phyloP scores from a whole-genome alignment of 2,113 vertebrate species.

The Clarias gariepinus region DNA sequence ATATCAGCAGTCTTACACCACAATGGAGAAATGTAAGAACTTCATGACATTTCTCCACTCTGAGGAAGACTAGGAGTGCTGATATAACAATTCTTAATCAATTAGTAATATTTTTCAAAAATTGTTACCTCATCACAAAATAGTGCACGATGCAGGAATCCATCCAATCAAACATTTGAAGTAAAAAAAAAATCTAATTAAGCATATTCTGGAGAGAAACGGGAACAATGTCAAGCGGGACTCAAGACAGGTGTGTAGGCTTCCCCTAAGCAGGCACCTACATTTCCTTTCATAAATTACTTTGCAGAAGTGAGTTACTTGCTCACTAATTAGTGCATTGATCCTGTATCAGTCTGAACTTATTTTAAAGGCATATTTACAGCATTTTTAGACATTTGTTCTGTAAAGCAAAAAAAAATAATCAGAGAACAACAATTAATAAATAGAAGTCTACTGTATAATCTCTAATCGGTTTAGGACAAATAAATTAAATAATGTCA shows the following conservation, averaged over 20 bases:
- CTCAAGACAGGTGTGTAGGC: not conserved
- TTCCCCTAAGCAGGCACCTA: not conserved
- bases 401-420: not conserved
- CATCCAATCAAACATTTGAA: not conserved
- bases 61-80: not conserved
- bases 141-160: not conserved
- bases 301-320: not conserved
- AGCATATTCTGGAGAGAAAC: not conserved
- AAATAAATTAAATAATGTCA: not conserved
- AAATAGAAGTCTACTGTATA: not conserved
- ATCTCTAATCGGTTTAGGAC: not conserved
- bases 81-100: constrained; percentile 35
- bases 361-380: not conserved
- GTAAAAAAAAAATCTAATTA: not conserved
- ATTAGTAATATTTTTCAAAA: not conserved
- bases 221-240: not conserved
- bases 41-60: constrained; percentile 2
- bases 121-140: constrained; percentile 14
- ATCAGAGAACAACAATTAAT: not conserved
- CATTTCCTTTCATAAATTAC: not conserved
- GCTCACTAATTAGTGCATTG: not conserved
- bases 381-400: not conserved
- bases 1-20: constrained; percentile 2
- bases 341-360: not conserved
- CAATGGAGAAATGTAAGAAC: not conserved